Evolutionary conservation across 2,113 vertebrate species (phyloP), one percentile per base, ranked within the genome.

Genomic region (Acanthochromis polyacanthus): DNA sequence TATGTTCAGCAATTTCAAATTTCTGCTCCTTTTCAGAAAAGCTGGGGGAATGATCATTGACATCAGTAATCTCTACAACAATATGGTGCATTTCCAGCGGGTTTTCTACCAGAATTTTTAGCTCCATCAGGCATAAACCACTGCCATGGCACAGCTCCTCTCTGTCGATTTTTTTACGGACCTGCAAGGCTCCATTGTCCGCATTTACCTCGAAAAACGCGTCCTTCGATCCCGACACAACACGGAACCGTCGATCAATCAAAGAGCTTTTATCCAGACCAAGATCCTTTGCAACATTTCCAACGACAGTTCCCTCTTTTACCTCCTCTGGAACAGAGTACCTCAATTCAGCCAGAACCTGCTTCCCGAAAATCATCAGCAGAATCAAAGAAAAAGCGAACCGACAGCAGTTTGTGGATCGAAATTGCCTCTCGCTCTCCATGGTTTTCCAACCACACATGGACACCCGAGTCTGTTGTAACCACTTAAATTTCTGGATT

Each of bases 271-370:
- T 84, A 0, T 94, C 93, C 20, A 95, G 45, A 10, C 92, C 93
- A 5, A 94, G 86, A 90, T 95, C 94, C 65, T 94, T 94, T 0
- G 93, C 93, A 5, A 95, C 85, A 50, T 89, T 86, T 69, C 90
- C 90, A n/a, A 90, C 80, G 50, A 65, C 6, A 1, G 76, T 93
- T 81, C 90, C 91, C 3, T 91, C 88, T 45, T 87, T 89, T 5
- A 92, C 64, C 65, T 95, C 93, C 71, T 94, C 94, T 0, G 84
- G 85, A 64, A 94, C n/a, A 2, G 94, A 93, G 60, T 93, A 95
- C 4, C 88, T 82, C 17, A 93, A 53, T 58, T 95, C 91, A 17
- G 87, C 90, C 5, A 25, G 32, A 48, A 78, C 30, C 1, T 46
- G 45, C 0, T 73, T 32, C 23, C 67, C 83, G 30, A 83, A 75